Conservation (phyloP, 1,140 invertebrate genomes). For the Musca vetustissima region DNA sequence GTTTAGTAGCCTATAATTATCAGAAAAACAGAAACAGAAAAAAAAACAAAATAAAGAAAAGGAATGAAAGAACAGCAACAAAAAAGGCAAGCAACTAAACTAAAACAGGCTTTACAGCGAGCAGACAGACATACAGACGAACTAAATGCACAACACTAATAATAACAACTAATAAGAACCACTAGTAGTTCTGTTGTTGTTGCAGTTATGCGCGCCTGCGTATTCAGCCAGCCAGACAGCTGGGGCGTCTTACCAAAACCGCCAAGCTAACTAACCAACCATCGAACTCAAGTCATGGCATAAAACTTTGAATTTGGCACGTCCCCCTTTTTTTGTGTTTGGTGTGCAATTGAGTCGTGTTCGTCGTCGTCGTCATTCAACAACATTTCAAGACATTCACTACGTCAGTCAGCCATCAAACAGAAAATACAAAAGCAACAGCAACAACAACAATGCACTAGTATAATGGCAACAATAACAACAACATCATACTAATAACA, state of each 20-base stretch:
- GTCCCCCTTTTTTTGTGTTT: too few species aligned
- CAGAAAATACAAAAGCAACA: conserved; percentile 17
- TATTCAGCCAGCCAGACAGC: too few species aligned
- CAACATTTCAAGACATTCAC: conserved; percentile 1
- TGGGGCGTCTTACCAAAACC: too few species aligned
- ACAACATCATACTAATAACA: conserved; percentile 8
- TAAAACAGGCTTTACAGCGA: conserved; percentile 16
- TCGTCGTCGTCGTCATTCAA: too few species aligned
- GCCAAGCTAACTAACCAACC: conserved; percentile 6
- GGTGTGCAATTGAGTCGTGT: too few species aligned
- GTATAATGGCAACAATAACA: neutral
- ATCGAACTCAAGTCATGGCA: neutral
- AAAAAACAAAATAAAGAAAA: too few species aligned
- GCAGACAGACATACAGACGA: conserved; percentile 24
- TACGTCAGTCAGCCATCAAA: conserved; percentile 26
- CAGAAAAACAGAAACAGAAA: conserved; percentile 3
- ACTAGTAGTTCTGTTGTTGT: too few species aligned
- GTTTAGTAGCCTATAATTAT: conserved; percentile 30
- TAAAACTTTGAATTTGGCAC: too few species aligned
- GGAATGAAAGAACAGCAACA: conserved; percentile 1
- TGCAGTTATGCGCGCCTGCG: too few species aligned
- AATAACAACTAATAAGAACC: neutral
- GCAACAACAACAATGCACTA: neutral
- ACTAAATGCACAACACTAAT: conserved; percentile 36
- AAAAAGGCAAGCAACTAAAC: conserved; percentile 2